Evolutionary conservation across 2,113 vertebrate species (phyloP).

Genomic region (Eclectus roratus): DNA sequence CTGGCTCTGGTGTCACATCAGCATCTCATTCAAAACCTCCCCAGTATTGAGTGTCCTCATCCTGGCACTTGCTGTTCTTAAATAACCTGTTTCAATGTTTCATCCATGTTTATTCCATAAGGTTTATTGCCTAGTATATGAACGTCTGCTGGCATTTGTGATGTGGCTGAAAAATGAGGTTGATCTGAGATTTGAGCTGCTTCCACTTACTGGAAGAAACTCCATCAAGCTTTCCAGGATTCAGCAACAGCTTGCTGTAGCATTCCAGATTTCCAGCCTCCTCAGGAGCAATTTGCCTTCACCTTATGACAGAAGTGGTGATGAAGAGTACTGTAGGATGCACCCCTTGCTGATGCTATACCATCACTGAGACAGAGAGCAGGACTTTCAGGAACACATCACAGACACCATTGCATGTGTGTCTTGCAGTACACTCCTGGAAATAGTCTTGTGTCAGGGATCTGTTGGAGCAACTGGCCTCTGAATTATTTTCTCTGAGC

Average conservation of each 20-base stretch:
- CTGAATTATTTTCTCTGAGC: background rate
- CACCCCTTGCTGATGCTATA: too few species aligned
- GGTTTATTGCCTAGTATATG: background rate
- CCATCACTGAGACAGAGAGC: background rate
- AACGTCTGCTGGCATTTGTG: background rate
- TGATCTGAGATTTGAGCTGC: background rate
- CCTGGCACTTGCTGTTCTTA: background rate
- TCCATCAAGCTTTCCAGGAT: background rate
- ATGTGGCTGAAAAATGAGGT: background rate
- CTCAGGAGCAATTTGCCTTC: too few species aligned
- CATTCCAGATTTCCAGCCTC: background rate
- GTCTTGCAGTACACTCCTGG: background rate
- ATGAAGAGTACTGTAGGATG: too few species aligned
- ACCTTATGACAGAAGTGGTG: rapidly evolving
- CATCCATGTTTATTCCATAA: background rate
- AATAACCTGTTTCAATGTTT: background rate
- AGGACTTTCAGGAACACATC: background rate
- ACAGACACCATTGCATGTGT: too few species aligned
- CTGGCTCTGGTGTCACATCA: background rate
- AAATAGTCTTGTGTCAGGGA: background rate
- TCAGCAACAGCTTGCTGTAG: background rate
- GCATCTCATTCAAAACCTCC: background rate
- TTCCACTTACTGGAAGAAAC: background rate
- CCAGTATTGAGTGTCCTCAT: background rate
- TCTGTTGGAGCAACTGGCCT: background rate